phyloP scores from a whole-genome alignment of 1,140 invertebrate genomes.

The Drosophila bocqueti region DNA sequence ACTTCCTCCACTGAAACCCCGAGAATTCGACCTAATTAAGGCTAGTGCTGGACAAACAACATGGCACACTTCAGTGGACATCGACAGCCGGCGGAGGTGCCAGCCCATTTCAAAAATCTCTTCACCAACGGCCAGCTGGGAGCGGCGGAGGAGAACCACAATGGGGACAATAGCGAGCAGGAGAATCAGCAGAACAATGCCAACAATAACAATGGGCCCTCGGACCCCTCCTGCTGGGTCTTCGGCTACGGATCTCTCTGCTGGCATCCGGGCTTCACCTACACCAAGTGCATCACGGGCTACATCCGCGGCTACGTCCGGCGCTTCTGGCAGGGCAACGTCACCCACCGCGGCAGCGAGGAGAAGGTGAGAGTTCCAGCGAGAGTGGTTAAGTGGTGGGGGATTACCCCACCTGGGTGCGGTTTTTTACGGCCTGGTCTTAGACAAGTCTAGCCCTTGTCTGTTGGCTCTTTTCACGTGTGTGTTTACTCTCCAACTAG shows the following conservation, averaged over 20 bases:
- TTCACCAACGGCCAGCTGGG: constrained; percentile 67
- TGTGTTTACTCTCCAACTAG: constrained; percentile 25
- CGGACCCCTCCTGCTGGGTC: constrained; percentile 88
- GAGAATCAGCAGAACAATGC: constrained; percentile 41
- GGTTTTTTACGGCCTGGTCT: constrained; percentile 4
- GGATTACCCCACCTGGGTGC: constrained; percentile 9
- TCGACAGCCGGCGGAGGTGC: constrained; percentile 51
- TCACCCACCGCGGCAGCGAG: constrained; percentile 91
- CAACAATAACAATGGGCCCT: constrained; percentile 39
- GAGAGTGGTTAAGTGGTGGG: not conserved
- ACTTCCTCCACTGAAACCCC: not conserved
- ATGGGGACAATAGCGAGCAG: constrained; percentile 32
- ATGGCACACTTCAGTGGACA: constrained; percentile 75
- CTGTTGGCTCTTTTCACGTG: constrained; percentile 12
- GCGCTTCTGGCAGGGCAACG: constrained; percentile 95
- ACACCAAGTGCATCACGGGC: constrained; percentile 89
- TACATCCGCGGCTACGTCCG: constrained; percentile 89
- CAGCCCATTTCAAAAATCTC: constrained; percentile 75
- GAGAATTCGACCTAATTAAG: not conserved
- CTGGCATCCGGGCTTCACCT: constrained; percentile 94
- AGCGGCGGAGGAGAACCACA: constrained; percentile 47
- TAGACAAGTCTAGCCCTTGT: constrained; percentile 23
- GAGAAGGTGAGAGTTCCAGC: constrained; percentile 88
- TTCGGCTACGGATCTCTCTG: constrained; percentile 95
- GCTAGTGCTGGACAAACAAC: not conserved